A percentile compares a stretch with the other conserved stretches of the same genome.
phyloP scores from a whole-genome alignment of 2,888 invertebrate genomes.

The Dasypogon diadema region DNA sequence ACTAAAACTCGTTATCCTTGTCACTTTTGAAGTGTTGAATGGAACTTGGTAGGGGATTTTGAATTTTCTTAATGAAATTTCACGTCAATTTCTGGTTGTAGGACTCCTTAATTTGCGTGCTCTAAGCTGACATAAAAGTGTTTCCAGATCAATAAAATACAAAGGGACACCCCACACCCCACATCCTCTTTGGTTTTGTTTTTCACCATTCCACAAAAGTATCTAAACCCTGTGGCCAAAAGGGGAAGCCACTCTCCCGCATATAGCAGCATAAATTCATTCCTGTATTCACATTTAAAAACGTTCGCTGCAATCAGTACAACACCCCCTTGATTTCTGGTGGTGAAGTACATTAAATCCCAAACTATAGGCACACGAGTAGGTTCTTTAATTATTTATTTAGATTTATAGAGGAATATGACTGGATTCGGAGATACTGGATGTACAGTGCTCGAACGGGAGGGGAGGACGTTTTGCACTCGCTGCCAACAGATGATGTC shows the following conservation, averaged over 20 bases:
- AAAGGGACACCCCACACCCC: too few relatives aligned
- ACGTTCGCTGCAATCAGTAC: not conserved
- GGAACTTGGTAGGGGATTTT: not conserved
- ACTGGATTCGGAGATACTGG: not conserved
- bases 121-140: not conserved
- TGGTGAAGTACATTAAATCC: not conserved
- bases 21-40: not conserved
- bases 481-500: conserved; percentile 1
- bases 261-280: not conserved
- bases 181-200: not conserved
- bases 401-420: conserved; percentile 18
- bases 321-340: not conserved
- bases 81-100: not conserved
- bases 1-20: not conserved
- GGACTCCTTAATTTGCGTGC: not conserved
- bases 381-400: conserved; percentile 1
- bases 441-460: not conserved
- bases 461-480: not conserved
- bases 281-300: not conserved
- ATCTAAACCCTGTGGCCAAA: not conserved
- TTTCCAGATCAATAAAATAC: not conserved
- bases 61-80: conserved; percentile 7
- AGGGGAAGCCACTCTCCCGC: not conserved
- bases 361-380: not conserved
- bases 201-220: not conserved